Percentiles rank a stretch among this genome's conserved stretches.
These are phyloP conservation scores for Lithophane ornitopus DNA, from an alignment of 2,888 invertebrate species.

Conservation along the genomic window DNA sequence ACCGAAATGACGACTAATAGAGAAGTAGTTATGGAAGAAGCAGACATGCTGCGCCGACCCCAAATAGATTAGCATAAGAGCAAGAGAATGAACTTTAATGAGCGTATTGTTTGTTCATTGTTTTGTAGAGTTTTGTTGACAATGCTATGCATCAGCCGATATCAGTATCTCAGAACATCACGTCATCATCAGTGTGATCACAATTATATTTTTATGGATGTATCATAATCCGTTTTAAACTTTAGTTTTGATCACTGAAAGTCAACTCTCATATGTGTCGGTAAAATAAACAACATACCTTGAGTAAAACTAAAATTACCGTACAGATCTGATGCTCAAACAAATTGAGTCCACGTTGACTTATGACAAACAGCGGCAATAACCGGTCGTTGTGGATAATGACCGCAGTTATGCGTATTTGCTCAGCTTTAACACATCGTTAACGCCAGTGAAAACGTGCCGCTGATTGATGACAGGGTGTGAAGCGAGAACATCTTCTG, in stretches of 20 bases:
- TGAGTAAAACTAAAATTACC: slow-evolving; percentile 16
- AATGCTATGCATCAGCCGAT: background rate
- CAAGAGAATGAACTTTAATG: background rate
- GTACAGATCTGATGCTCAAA: slow-evolving; percentile 18
- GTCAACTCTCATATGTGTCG: background rate
- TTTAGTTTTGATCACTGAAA: background rate
- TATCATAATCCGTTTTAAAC: background rate
- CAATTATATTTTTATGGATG: too few relatives aligned
- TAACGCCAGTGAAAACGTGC: slow-evolving; percentile 42
- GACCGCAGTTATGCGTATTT: slow-evolving; percentile 54
- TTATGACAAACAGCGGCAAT: slow-evolving; percentile 34
- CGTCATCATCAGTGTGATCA: background rate
- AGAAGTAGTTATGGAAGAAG: background rate
- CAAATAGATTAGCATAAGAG: background rate
- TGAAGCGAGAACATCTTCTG: slow-evolving; percentile 15
- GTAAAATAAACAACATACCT: slow-evolving; percentile 17
- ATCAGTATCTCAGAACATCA: background rate
- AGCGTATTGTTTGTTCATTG: too few relatives aligned
- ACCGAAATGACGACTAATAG: too few relatives aligned
- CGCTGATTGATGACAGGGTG: slow-evolving; percentile 42
- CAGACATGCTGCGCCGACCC: background rate
- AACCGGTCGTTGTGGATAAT: slow-evolving; percentile 46
- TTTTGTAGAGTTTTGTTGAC: background rate
- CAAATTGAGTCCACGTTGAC: slow-evolving; percentile 32
- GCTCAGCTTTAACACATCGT: slow-evolving; percentile 59